phyloP scores from a whole-genome alignment of 2,113 vertebrate species.

The Osmerus eperlanus region DNA sequence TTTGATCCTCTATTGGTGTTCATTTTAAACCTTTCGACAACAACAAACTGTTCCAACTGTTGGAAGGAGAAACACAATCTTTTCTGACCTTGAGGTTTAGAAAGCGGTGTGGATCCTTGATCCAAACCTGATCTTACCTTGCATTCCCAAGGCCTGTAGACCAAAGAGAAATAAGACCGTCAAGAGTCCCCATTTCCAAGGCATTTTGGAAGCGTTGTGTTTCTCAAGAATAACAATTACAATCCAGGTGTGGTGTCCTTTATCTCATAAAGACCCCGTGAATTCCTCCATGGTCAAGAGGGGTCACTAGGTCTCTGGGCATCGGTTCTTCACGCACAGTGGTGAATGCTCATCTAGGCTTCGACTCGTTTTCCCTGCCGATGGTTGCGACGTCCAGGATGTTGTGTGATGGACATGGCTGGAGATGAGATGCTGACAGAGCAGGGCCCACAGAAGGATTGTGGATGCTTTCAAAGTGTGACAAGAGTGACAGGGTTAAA shows the following conservation, averaged over 20 bases:
- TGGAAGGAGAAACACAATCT: too few species aligned
- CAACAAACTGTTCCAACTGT: too few species aligned
- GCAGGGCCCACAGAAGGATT: neutral
- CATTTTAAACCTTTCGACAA: too few species aligned
- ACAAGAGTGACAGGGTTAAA: slow-evolving; percentile 76
- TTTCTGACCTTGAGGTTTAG: too few species aligned
- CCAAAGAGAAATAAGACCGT: slow-evolving; percentile 70
- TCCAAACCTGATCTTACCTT: slow-evolving; percentile 74
- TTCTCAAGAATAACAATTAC: slow-evolving; percentile 22
- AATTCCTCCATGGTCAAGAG: neutral
- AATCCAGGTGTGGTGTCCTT: slow-evolving; percentile 37
- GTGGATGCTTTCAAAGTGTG: slow-evolving; percentile 45
- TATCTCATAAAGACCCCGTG: slow-evolving; percentile 44
- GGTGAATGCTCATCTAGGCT: neutral
- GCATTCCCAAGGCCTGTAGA: slow-evolving; percentile 70
- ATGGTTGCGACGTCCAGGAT: slow-evolving; percentile 10
- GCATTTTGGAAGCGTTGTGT: slow-evolving; percentile 67
- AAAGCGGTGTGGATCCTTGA: neutral
- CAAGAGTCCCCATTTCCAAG: slow-evolving; percentile 68
- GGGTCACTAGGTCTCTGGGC: neutral
- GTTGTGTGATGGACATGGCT: slow-evolving; percentile 2
- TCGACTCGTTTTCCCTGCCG: neutral
- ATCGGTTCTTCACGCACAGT: neutral
- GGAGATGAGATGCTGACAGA: neutral
- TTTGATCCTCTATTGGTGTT: too few species aligned